These are phyloP conservation scores for Serrognathus titanus DNA, from an alignment of 2,888 invertebrate species.

Conservation along the genomic window DNA sequence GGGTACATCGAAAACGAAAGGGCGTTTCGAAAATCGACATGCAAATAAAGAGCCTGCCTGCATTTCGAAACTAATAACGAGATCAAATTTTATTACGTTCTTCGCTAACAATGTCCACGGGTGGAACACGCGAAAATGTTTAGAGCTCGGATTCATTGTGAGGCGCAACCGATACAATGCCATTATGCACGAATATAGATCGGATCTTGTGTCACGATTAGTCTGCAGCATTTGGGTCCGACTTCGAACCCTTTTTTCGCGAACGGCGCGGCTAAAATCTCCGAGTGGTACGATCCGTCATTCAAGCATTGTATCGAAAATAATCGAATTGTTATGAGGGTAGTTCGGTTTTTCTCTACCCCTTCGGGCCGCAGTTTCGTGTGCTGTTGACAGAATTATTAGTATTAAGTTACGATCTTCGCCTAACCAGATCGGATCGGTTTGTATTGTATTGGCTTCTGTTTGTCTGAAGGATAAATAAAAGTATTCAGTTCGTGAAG, in stretches of 20 bases:
- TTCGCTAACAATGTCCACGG: constrained; percentile 25
- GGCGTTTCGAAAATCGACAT: too few relatives aligned
- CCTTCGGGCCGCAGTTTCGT: constrained; percentile 11
- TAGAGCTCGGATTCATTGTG: constrained; percentile 33
- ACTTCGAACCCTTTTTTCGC: neutral
- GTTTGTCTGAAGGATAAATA: too few relatives aligned
- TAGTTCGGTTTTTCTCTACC: constrained; percentile 12
- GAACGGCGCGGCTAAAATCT: neutral
- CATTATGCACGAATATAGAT: constrained; percentile 34
- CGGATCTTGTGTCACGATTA: constrained; percentile 21
- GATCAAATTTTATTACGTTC: neutral
- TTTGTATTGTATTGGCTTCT: neutral
- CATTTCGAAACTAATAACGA: too few relatives aligned
- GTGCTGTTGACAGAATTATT: constrained; percentile 13
- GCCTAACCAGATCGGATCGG: neutral
- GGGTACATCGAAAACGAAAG: too few relatives aligned
- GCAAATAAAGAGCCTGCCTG: too few relatives aligned
- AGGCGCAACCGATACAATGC: constrained; percentile 35
- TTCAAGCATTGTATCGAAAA: constrained; percentile 28
- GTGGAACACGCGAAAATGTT: constrained; percentile 39
- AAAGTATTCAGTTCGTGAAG: too few relatives aligned
- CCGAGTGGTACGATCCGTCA: constrained; percentile 9
- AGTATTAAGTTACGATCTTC: constrained; percentile 10
- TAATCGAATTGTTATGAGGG: constrained; percentile 29
- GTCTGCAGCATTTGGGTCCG: constrained; percentile 16